Evolutionary conservation across 2,113 vertebrate species (phyloP).

Genomic region (Propithecus coquereli): DNA sequence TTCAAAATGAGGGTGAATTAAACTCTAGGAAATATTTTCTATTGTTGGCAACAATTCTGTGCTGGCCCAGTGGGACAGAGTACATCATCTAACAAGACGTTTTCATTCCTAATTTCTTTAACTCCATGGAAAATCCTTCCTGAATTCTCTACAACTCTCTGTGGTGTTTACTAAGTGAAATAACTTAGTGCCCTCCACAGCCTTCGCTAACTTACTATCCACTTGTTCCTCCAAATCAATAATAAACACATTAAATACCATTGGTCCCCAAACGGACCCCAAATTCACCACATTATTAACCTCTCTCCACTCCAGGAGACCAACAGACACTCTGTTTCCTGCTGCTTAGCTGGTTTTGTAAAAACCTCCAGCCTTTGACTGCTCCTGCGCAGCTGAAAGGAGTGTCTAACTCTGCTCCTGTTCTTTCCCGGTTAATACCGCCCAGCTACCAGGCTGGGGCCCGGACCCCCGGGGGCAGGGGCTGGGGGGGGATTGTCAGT

Average conservation of each 20-base stretch:
- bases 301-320: conserved; percentile 38
- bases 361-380: neutral
- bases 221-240: conserved; percentile 58
- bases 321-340: neutral
- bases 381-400: neutral
- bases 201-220: conserved; percentile 54
- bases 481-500: neutral
- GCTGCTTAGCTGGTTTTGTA: neutral
- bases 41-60: conserved; percentile 44
- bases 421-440: fast-evolving
- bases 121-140: conserved; percentile 64
- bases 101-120: conserved; percentile 70
- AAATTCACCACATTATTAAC: conserved; percentile 65
- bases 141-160: conserved; percentile 61
- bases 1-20: conserved; percentile 65
- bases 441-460: fast-evolving
- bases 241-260: conserved; percentile 67
- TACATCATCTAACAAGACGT: conserved; percentile 60
- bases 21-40: conserved; percentile 58
- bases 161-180: conserved; percentile 70
- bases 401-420: fast-evolving
- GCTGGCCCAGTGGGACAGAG: neutral
- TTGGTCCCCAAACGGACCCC: conserved; percentile 58
- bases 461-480: neutral
- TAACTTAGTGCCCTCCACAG: conserved; percentile 63